Percentiles rank a stretch among this genome's conserved stretches.
phyloP scores from a whole-genome alignment of 2,113 vertebrate species.

The Procavia capensis region DNA sequence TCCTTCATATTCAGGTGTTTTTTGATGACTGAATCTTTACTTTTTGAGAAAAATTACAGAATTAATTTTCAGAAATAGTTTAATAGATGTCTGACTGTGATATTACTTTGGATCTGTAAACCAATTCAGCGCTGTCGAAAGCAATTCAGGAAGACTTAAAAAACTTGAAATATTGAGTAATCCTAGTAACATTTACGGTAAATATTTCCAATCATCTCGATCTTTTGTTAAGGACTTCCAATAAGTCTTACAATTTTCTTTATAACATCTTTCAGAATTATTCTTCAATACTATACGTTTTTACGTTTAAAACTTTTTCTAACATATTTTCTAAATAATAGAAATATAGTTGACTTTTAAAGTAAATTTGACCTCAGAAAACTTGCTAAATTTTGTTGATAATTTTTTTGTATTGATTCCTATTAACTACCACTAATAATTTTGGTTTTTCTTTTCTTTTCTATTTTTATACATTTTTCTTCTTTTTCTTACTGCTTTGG shows the following conservation, averaged over 20 bases:
- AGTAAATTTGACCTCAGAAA: not conserved
- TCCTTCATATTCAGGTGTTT: not conserved
- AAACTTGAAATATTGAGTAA: not conserved
- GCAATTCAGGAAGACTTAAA: not conserved
- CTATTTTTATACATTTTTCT: not conserved
- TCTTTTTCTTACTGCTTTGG: not conserved
- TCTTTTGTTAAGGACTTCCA: not conserved
- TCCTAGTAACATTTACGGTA: not conserved
- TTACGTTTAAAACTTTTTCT: not conserved
- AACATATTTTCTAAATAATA: not conserved
- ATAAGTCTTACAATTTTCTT: not conserved
- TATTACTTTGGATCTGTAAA: not conserved
- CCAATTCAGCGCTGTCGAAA: no score
- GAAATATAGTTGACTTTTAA: not conserved
- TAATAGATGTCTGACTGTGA: not conserved
- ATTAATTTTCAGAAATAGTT: not conserved
- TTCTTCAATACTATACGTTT: not conserved
- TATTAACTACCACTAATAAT: not conserved
- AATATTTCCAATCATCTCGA: not conserved
- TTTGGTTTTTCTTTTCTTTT: not conserved
- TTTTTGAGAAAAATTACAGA: not conserved
- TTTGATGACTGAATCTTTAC: not conserved
- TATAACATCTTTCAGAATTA: not conserved
- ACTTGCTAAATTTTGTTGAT: not conserved
- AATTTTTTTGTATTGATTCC: not conserved